phyloP scores from a whole-genome alignment of 2,888 invertebrate genomes.

The Chymomyza fuscimana region DNA sequence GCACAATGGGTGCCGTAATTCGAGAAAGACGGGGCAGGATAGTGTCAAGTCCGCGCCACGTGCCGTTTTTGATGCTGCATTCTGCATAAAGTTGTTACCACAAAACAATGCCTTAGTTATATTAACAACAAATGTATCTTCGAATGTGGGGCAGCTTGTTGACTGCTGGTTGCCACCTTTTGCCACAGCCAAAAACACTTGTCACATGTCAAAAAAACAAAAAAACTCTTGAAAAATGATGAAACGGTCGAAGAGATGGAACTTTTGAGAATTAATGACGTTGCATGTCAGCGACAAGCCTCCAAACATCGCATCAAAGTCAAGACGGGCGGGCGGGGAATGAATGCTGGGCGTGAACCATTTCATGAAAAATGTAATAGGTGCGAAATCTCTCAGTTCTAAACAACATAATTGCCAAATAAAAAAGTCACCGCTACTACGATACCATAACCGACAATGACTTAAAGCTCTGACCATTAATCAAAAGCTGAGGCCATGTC shows the following conservation, averaged over 20 bases:
- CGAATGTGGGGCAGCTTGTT: background rate
- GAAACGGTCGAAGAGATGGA: conserved; percentile 31
- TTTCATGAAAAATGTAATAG: conserved; percentile 67
- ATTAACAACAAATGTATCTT: background rate
- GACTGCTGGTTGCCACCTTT: conserved; percentile 53
- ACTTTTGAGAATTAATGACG: conserved; percentile 71
- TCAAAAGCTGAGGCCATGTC: conserved; percentile 53
- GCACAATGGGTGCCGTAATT: too few relatives aligned
- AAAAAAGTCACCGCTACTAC: conserved; percentile 65
- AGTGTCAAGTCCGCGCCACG: background rate
- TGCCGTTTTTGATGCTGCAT: background rate
- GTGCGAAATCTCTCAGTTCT: conserved; percentile 65
- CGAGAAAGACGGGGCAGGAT: background rate
- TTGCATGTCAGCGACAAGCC: conserved; percentile 76
- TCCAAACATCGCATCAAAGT: conserved; percentile 73
- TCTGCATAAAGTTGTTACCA: background rate
- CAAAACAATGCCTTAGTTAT: too few relatives aligned
- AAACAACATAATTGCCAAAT: conserved; percentile 76
- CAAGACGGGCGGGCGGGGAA: conserved; percentile 19
- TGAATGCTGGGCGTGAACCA: conserved; percentile 16
- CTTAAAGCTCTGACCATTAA: conserved; percentile 63
- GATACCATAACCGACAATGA: conserved; percentile 17
- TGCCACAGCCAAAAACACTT: conserved; percentile 62
- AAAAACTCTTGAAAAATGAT: conserved; percentile 50
- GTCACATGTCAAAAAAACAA: conserved; percentile 65